Evolutionary conservation across 2,888 invertebrate genomes (phyloP), one percentile per base, ranked within the genome.

Genomic region (Strigamia maritima): DNA sequence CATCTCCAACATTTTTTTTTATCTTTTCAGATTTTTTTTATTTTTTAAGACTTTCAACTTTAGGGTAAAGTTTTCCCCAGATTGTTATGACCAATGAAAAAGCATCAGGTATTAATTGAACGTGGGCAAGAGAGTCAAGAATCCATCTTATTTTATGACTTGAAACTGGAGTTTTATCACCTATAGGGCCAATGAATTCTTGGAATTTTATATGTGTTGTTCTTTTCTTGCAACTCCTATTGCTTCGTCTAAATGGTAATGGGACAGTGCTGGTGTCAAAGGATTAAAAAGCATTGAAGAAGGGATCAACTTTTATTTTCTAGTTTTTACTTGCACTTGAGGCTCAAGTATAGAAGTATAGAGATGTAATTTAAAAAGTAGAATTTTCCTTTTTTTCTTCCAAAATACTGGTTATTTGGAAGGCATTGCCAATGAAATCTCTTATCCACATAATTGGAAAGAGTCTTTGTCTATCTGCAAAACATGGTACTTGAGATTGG

Each of bases 121-220:
- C 54, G 1, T 54, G 54, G 19, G 7, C 22, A 54, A 19, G 54
- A 54, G 54, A 54, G 19, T 19, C 8, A 19, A 54, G 54, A n/a
- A n/a, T n/a, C 54, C 54, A 54, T 54, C 54, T 54, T 54, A 19
- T 54, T 54, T 54, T 54, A 54, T 54, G 54, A 54, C 54, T 54
- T 54, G 54, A 54, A 54, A 54, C 54, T 54, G 3, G 8, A 54
- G 54, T 54, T 54, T 54, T 54, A 54, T 54, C 19, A 54, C 7
- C 54, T 49, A 19, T 54, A 19, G 54, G 54, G 3, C 54, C 54
- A 54, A 54, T 54, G 16, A 22, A 54, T 54, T 54, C 54, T 19
- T 54, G 54, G 19, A 54, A 54, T 54, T 54, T 54, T n/a, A 54
- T 54, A 54, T 54, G 8, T 35, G 54, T 54, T 54, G 54, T 54